A percentile compares a stretch with the other conserved stretches of the same genome.
Conservation (phyloP, 2,888 invertebrate species). For the Ornithoptera priamus region DNA sequence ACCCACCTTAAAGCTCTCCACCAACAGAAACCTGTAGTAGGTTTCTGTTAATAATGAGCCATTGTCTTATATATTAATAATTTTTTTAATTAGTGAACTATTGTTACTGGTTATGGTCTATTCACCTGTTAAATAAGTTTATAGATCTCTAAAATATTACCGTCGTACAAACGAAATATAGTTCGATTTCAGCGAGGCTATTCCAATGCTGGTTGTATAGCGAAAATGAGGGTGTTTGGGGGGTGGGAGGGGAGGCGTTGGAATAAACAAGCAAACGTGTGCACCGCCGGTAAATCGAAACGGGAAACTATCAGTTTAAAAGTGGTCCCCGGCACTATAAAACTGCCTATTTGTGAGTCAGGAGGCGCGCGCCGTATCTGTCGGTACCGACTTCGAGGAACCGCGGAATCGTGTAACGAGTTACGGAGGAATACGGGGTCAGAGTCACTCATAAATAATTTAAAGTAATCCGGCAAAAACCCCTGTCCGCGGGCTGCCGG, state of each 20-base stretch:
- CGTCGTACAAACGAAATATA: conserved; percentile 30
- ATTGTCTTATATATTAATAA: no score
- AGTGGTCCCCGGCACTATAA: conserved; percentile 59
- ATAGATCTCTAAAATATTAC: conserved; percentile 7
- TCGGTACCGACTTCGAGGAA: conserved; percentile 40
- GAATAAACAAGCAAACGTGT: conserved; percentile 56
- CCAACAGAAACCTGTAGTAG: no score
- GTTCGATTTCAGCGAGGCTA: conserved; percentile 44
- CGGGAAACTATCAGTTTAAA: conserved; percentile 67
- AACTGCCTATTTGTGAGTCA: conserved; percentile 68
- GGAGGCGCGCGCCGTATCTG: conserved; percentile 50
- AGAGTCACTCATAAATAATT: conserved; percentile 78
- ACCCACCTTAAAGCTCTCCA: no score
- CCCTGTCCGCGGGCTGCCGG: conserved; percentile 62
- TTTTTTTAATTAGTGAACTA: no score
- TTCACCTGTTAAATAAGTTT: neutral
- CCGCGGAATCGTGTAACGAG: conserved; percentile 44
- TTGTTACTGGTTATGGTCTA: no score
- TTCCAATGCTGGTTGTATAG: conserved; percentile 46
- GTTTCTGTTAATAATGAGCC: no score
- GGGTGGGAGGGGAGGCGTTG: conserved; percentile 32
- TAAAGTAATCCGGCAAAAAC: conserved; percentile 75
- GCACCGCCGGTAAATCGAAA: conserved; percentile 64
- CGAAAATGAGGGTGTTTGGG: conserved; percentile 33
- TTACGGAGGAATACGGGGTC: conserved; percentile 56